A percentile compares a stretch with the other conserved stretches of the same genome.
phyloP scores from a whole-genome alignment of 2,113 vertebrate species.

The Gobio gobio region DNA sequence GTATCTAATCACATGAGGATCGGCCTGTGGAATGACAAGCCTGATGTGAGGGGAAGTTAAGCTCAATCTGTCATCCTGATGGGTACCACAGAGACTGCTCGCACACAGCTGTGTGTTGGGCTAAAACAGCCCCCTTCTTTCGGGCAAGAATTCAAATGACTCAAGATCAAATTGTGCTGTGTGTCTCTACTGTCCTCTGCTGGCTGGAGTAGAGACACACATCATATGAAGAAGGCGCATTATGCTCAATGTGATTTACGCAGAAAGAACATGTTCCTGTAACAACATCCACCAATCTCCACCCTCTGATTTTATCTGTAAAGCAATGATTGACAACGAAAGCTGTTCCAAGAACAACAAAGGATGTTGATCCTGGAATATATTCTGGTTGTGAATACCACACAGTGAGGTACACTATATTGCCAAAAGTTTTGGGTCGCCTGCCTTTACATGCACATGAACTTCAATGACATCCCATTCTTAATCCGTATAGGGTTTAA shows the following conservation, averaged over 20 bases:
- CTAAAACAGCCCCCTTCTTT: not conserved
- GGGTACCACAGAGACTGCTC: conserved; percentile 39
- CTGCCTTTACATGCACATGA: too few relatives aligned
- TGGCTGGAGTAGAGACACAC: conserved; percentile 11
- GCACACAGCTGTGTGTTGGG: conserved; percentile 33
- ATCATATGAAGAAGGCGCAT: not conserved
- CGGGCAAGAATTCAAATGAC: not conserved
- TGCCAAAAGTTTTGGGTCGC: too few relatives aligned
- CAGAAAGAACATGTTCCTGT: conserved; percentile 5
- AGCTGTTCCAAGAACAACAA: conserved; percentile 18
- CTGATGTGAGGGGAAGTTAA: conserved; percentile 43
- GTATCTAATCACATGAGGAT: conserved; percentile 50
- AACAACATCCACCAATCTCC: not conserved
- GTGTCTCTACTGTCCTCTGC: conserved; percentile 54
- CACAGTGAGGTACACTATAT: not conserved
- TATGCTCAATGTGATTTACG: not conserved
- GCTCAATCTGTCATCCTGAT: conserved; percentile 46
- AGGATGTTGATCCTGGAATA: conserved; percentile 12
- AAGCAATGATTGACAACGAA: not conserved
- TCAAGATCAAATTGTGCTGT: not conserved
- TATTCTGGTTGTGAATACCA: not conserved
- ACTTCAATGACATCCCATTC: too few relatives aligned
- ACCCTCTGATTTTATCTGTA: not conserved
- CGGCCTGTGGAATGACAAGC: conserved; percentile 38
- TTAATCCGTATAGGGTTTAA: too few relatives aligned